Percentiles rank a stretch among this genome's conserved stretches.
Conservation (phyloP, 2,113 vertebrate genomes). For the Prietella phreatophila region DNA sequence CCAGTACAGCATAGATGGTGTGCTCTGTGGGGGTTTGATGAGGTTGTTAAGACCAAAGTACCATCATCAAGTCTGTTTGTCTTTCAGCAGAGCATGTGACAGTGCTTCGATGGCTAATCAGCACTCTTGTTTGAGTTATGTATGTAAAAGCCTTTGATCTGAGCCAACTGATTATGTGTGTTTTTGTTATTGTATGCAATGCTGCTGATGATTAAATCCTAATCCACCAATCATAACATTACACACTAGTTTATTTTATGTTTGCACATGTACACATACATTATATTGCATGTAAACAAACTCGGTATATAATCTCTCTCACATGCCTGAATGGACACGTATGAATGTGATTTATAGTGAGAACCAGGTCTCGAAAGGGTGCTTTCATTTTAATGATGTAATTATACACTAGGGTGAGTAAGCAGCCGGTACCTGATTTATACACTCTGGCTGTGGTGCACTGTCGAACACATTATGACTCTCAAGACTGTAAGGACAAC, state of each 20-base stretch:
- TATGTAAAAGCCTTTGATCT: slow-evolving; percentile 22
- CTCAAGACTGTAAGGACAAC: slow-evolving; percentile 12
- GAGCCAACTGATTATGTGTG: slow-evolving; percentile 15
- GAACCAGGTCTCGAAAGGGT: slow-evolving; percentile 59
- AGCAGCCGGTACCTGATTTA: slow-evolving; percentile 65
- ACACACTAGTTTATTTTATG: background rate
- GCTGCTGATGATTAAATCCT: background rate
- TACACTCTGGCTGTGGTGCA: slow-evolving; percentile 41
- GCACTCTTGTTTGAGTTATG: slow-evolving; percentile 31
- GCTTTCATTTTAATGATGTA: slow-evolving; percentile 68
- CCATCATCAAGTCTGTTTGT: slow-evolving; percentile 43
- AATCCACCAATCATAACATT: slow-evolving; percentile 11
- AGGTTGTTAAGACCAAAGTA: slow-evolving; percentile 37
- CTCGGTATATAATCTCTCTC: background rate
- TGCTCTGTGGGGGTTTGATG: slow-evolving; percentile 30
- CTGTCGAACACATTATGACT: slow-evolving; percentile 27
- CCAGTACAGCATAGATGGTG: slow-evolving; percentile 24
- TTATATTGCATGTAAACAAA: background rate
- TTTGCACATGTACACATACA: slow-evolving; percentile 20
- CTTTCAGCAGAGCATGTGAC: slow-evolving; percentile 43
- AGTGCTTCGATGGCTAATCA: slow-evolving; percentile 37
- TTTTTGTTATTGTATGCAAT: background rate
- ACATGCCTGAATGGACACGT: slow-evolving; percentile 22
- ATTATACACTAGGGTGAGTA: slow-evolving; percentile 63
- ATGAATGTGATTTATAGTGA: slow-evolving; percentile 64